Conservation (phyloP, 2,888 invertebrate species). For the Scaptomyza polygonia region DNA sequence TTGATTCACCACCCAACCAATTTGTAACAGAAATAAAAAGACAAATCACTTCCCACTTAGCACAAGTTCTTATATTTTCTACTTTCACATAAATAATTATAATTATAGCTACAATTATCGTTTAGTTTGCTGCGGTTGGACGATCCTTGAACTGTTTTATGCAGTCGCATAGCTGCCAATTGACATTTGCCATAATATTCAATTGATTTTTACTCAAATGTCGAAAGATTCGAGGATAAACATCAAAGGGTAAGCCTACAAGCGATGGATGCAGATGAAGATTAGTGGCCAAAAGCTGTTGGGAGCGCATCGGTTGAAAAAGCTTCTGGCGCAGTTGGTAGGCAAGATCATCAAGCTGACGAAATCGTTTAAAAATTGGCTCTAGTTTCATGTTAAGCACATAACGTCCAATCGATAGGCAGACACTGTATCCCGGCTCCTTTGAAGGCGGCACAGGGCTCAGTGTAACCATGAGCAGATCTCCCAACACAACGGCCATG, state of each 20-base stretch:
- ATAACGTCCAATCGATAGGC: slow-evolving; percentile 81
- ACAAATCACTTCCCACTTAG: neutral
- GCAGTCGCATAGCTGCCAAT: slow-evolving; percentile 48
- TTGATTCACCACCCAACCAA: neutral
- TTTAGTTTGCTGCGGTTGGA: neutral
- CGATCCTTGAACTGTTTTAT: slow-evolving; percentile 48
- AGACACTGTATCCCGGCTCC: slow-evolving; percentile 75
- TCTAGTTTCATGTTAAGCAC: slow-evolving; percentile 70
- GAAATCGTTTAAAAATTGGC: slow-evolving; percentile 72
- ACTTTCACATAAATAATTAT: neutral
- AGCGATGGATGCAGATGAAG: slow-evolving; percentile 82
- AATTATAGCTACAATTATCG: neutral
- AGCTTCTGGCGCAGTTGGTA: slow-evolving; percentile 86
- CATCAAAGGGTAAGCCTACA: slow-evolving; percentile 78
- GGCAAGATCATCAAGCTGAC: slow-evolving; percentile 85
- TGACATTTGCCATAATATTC: slow-evolving; percentile 77
- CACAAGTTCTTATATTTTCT: slow-evolving; percentile 2
- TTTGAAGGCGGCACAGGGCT: slow-evolving; percentile 62
- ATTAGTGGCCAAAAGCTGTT: slow-evolving; percentile 84
- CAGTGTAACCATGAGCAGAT: slow-evolving; percentile 78
- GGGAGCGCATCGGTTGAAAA: slow-evolving; percentile 86
- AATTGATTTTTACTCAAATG: slow-evolving; percentile 69
- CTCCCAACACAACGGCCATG: slow-evolving; percentile 77
- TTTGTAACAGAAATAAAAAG: neutral
- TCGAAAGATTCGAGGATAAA: slow-evolving; percentile 73